These are phyloP conservation scores for Pseudopleuronectes americanus DNA, from an alignment of 2,797 vertebrate species.

Conservation along the genomic window DNA sequence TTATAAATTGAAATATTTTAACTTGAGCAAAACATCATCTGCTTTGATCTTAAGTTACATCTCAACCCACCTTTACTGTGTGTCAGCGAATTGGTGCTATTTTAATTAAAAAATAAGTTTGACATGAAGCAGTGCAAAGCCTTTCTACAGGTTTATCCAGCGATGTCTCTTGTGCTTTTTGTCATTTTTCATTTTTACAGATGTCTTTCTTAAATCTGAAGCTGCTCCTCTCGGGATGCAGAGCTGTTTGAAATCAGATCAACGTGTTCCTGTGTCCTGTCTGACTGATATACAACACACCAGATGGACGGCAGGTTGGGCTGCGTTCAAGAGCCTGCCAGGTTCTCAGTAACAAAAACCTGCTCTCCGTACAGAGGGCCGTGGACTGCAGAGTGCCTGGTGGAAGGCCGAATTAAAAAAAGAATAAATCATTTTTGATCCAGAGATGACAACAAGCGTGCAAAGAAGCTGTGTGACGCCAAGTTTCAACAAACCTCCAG, in stretches of 20 bases:
- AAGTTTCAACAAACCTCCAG: neutral
- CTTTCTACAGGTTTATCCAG: too few species aligned
- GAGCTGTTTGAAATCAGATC: constrained; percentile 1
- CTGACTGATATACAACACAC: constrained; percentile 8
- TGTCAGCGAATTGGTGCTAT: neutral
- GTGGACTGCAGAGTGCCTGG: neutral
- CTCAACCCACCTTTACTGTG: neutral
- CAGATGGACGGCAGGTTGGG: neutral
- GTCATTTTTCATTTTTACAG: neutral
- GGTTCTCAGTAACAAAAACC: neutral
- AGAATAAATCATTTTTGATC: constrained; percentile 25
- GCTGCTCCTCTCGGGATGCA: neutral
- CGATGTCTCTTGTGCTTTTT: neutral
- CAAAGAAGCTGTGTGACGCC: neutral
- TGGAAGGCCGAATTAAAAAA: neutral
- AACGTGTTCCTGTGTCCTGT: neutral
- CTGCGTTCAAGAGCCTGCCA: neutral
- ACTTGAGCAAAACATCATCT: neutral
- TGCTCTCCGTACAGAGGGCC: neutral
- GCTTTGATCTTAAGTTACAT: neutral
- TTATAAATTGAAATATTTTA: too few species aligned
- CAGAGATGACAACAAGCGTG: constrained; percentile 15
- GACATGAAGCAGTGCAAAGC: neutral
- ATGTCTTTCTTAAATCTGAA: neutral
- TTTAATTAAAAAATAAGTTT: neutral